These are phyloP conservation scores for Glaucidium brasilianum DNA, from an alignment of 2,113 vertebrate species.

Conservation along the genomic window DNA sequence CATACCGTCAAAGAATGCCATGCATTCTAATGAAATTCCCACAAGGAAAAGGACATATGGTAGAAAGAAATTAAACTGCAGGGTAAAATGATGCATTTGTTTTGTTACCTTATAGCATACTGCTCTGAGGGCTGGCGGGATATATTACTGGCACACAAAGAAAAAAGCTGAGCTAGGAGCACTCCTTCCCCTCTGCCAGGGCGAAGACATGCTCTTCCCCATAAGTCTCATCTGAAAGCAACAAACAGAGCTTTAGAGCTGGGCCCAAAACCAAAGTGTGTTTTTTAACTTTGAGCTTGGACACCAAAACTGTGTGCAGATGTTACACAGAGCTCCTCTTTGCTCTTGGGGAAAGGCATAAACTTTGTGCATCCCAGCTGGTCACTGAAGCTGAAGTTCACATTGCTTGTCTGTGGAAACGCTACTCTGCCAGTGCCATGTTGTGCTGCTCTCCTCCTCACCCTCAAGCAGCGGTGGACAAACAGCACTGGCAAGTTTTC, in stretches of 20 bases:
- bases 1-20: background rate
- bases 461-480: rapidly evolving
- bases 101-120: background rate
- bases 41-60: background rate
- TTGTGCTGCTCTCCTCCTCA: background rate
- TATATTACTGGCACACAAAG: background rate
- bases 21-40: background rate
- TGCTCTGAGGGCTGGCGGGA: background rate
- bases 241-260: background rate
- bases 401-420: background rate
- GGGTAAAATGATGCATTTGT: background rate
- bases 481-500: background rate
- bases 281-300: background rate
- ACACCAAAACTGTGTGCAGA: background rate
- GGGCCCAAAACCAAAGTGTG: background rate
- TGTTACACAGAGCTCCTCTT: background rate
- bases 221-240: background rate
- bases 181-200: background rate
- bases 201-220: background rate
- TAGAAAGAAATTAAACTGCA: background rate
- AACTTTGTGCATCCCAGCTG: background rate
- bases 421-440: rapidly evolving
- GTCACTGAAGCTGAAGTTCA: background rate
- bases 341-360: background rate
- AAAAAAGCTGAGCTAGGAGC: background rate